These are phyloP conservation scores for Desmophyllum pertusum DNA, from an alignment of 92 coral and sea anemone genomes.

Conservation along the genomic window DNA sequence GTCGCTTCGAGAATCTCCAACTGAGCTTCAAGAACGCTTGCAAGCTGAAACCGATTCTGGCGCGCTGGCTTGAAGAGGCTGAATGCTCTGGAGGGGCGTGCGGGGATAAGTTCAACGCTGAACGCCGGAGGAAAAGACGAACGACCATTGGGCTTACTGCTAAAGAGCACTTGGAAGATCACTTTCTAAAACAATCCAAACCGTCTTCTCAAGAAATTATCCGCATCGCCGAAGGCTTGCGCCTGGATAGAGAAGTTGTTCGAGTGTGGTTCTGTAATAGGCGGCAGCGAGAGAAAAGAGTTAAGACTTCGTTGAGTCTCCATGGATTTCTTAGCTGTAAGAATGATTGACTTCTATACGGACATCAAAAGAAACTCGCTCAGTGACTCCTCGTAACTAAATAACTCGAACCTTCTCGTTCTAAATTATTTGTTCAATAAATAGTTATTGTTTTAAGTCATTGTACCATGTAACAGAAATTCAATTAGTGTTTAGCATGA, in stretches of 20 bases:
- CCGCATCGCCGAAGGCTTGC: constrained; percentile 90
- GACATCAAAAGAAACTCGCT: background rate
- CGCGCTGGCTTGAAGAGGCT: constrained; percentile 90
- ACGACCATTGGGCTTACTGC: constrained; percentile 98
- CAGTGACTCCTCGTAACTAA: background rate
- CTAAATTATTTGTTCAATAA: background rate
- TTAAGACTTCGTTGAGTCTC: constrained; percentile 80
- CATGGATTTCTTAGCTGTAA: constrained; percentile 74
- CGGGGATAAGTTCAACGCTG: constrained; percentile 82
- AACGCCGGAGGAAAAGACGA: constrained; percentile 85
- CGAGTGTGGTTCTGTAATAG: constrained; percentile 99
- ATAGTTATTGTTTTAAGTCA: background rate
- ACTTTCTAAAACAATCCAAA: constrained; percentile 92
- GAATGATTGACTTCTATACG: constrained; percentile 10
- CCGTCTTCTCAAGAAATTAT: constrained; percentile 94
- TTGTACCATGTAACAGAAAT: background rate
- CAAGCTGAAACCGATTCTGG: constrained; percentile 84
- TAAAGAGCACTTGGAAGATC: constrained; percentile 90
- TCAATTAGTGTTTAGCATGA: background rate
- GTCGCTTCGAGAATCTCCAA: constrained; percentile 78
- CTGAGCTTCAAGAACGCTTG: constrained; percentile 89
- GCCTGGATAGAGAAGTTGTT: constrained; percentile 95
- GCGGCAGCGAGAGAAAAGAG: constrained; percentile 97
- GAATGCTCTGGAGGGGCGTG: constrained; percentile 78
- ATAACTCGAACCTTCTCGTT: background rate